phyloP scores from a whole-genome alignment of 2,888 invertebrate species.

The Dermolepida albohirtum region DNA sequence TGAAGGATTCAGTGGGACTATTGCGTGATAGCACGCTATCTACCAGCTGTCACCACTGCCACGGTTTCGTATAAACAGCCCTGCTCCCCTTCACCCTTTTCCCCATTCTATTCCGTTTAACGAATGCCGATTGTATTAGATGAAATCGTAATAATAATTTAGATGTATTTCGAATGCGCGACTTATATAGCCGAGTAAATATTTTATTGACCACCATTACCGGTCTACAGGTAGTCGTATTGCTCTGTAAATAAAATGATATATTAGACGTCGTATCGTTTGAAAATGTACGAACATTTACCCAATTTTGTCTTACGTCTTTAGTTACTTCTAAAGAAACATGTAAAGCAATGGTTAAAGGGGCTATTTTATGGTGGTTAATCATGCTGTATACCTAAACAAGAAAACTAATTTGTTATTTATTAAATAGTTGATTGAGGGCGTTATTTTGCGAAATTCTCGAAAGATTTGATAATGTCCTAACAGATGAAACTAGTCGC shows the following conservation, averaged over 20 bases:
- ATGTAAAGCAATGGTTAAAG: too few relatives aligned
- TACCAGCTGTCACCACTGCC: conserved; percentile 53
- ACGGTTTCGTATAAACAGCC: conserved; percentile 44
- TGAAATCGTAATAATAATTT: conserved; percentile 33
- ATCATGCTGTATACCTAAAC: too few relatives aligned
- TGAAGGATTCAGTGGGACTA: conserved; percentile 40
- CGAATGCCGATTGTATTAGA: conserved; percentile 20
- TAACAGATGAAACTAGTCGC: too few relatives aligned
- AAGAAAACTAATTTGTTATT: too few relatives aligned
- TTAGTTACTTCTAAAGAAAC: too few relatives aligned
- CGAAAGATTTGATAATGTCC: too few relatives aligned
- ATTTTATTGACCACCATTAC: conserved; percentile 3
- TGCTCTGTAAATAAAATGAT: conserved; percentile 2
- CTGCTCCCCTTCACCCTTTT: conserved; percentile 24
- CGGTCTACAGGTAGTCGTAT: conserved; percentile 5
- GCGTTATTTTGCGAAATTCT: too few relatives aligned
- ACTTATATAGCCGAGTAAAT: background rate
- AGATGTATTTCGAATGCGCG: conserved; percentile 30
- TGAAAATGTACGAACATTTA: too few relatives aligned
- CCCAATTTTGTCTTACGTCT: too few relatives aligned
- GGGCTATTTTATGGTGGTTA: too few relatives aligned
- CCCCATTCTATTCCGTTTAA: conserved; percentile 10
- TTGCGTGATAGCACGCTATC: conserved; percentile 54
- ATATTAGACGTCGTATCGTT: too few relatives aligned
- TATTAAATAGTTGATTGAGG: too few relatives aligned